Base-by-base conservation (phyloP, 2,113 vertebrate genomes). In the Telmatochromis brachygnathus region DNA sequence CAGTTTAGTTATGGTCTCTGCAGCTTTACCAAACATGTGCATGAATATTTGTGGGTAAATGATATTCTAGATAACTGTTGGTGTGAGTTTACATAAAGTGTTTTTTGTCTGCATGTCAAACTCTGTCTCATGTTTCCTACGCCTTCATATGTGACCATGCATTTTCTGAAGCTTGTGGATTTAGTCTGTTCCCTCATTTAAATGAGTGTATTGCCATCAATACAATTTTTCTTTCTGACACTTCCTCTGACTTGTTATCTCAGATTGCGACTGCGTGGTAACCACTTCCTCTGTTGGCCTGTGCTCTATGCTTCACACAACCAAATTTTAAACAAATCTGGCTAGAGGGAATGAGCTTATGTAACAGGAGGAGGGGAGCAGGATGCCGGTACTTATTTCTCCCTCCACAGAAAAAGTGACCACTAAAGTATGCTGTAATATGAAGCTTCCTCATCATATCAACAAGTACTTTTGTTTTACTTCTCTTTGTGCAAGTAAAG, bases 271-370 rank as follows among this genome's bases (percentile, higher is more conserved):
- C 84, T 87, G 68, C 88, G 81, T 80, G 84, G 81, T 88, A 58
- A 83, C 90, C 81, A 90, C 94, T 95, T 94, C 94, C 94, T 92
- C 90, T 88, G 84, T 79, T 82, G 85, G 88, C 83, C 88, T 79
- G 77, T 68, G 75, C 87, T 85, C 87, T 88, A 37, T 70, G 70
- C 93, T 93, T 94, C 85, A 92, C 87, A 88, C 91, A 96, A 94
- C 91, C 94, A 94, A 94, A 94, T 94, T 94, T 96, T 95, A 95
- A 96, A 94, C 94, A 96, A 95, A 95, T 95, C 92, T 94, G 93
- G 91, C 89, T 87, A 42, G 84, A 90, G 85, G 81, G 89, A 93
- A 45, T 60, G n/a, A 30, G 60, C 91, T 96, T 97, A 96, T 94
- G 93, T 96, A 96, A 96, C 84, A 73, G 77, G 75, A 80, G 62